Evolutionary conservation across 2,113 vertebrate genomes (phyloP).

Genomic region (Rhineura floridana): DNA sequence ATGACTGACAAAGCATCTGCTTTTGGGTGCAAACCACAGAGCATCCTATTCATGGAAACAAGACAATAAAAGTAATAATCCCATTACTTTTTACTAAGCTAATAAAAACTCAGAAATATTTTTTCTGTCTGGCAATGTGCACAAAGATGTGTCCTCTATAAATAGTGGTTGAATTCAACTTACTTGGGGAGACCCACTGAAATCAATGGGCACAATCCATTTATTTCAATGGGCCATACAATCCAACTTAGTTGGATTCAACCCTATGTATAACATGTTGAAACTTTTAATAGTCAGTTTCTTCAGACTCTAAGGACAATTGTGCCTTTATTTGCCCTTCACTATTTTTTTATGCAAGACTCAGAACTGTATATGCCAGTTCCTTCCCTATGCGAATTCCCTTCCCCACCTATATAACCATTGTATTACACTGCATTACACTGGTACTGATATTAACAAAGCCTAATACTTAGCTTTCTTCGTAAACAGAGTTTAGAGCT

Average conservation of each 20-base stretch:
- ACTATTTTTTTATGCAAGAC: not conserved
- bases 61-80: not conserved
- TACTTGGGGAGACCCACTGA: too few relatives aligned
- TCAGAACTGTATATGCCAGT: not conserved
- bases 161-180: too few relatives aligned
- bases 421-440: not conserved
- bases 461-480: not conserved
- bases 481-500: not conserved
- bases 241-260: not conserved
- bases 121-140: not conserved
- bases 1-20: not conserved
- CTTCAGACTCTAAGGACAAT: not conserved
- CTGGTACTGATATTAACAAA: not conserved
- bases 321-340: not conserved
- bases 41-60: conserved; percentile 29
- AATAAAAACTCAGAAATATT: conserved; percentile 31
- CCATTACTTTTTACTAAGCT: conserved; percentile 16
- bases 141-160: conserved; percentile 27
- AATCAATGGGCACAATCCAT: too few relatives aligned
- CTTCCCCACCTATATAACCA: not conserved
- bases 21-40: not conserved
- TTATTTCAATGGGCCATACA: too few relatives aligned
- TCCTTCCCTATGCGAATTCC: not conserved
- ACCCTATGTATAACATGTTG: fast-evolving
- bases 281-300: not conserved